These are phyloP conservation scores for Thymallus thymallus DNA, from an alignment of 2,113 vertebrate species.

Conservation along the genomic window DNA sequence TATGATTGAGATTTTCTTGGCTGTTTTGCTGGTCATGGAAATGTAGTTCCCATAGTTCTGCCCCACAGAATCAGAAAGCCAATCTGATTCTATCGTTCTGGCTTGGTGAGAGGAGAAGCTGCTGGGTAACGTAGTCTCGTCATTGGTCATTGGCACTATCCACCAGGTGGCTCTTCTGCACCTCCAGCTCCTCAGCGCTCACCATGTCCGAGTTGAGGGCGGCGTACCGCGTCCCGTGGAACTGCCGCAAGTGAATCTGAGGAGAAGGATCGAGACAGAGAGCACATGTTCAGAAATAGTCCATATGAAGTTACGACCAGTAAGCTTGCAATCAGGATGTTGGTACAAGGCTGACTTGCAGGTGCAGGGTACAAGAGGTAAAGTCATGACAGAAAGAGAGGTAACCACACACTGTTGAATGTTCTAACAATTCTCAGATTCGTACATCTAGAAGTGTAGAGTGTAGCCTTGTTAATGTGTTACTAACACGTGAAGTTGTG, in stretches of 20 bases:
- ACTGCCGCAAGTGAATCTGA: conserved; percentile 94
- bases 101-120: background rate
- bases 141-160: conserved; percentile 68
- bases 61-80: too few species aligned
- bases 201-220: conserved; percentile 93
- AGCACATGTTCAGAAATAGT: background rate
- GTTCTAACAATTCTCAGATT: too few species aligned
- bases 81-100: too few species aligned
- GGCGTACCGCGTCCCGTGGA: conserved; percentile 90
- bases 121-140: conserved; percentile 42
- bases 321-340: background rate
- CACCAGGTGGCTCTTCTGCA: conserved; percentile 78
- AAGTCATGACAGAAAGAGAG: too few species aligned
- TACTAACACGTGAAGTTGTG: too few species aligned
- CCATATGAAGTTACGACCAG: too few species aligned
- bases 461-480: too few species aligned
- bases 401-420: too few species aligned
- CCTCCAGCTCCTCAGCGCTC: conserved; percentile 88
- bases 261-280: background rate
- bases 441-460: too few species aligned
- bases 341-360: background rate
- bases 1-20: too few species aligned
- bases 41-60: background rate
- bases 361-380: background rate
- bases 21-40: conserved; percentile 3